Percentiles rank a stretch among this genome's conserved stretches.
Conservation (phyloP, 2,888 invertebrate genomes). For the Sceliomorpha sp. region DNA sequence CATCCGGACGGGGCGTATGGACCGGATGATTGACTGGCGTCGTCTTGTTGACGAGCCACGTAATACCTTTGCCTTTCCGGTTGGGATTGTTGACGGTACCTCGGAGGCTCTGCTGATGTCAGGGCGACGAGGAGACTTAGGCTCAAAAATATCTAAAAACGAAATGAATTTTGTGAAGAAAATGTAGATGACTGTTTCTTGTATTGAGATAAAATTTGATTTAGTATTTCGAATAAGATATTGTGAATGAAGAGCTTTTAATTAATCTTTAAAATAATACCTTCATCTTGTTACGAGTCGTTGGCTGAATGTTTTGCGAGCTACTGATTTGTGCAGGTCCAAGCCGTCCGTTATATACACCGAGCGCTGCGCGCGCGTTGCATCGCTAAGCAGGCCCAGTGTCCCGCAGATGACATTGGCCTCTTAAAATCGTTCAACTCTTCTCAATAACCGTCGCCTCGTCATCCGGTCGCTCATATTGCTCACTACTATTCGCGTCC, state of each 20-base stretch:
- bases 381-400: slow-evolving; percentile 65
- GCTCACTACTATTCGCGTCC: slow-evolving; percentile 42
- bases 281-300: slow-evolving; percentile 70
- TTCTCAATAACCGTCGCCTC: slow-evolving; percentile 66
- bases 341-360: slow-evolving; percentile 71
- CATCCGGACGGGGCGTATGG: slow-evolving; percentile 80
- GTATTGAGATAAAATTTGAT: not conserved
- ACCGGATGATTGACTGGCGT: slow-evolving; percentile 62
- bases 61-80: slow-evolving; percentile 67
- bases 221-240: not conserved
- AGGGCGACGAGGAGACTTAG: slow-evolving; percentile 76
- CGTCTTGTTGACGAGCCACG: slow-evolving; percentile 74
- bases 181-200: not conserved
- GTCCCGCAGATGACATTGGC: slow-evolving; percentile 74
- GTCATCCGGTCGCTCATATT: slow-evolving; percentile 64
- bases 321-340: slow-evolving; percentile 72
- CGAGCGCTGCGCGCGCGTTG: slow-evolving; percentile 67
- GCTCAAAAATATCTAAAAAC: slow-evolving; percentile 74
- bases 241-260: too few relatives aligned
- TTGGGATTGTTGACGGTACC: slow-evolving; percentile 67
- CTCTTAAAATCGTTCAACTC: slow-evolving; percentile 72
- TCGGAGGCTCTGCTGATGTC: slow-evolving; percentile 80
- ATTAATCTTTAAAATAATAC: slow-evolving; percentile 57
- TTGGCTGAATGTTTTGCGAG: slow-evolving; percentile 66
- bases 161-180: not conserved